Percentiles rank a stretch among this genome's conserved stretches.
phyloP scores from a whole-genome alignment of 2,888 invertebrate species.

The Syrista parreyssii region DNA sequence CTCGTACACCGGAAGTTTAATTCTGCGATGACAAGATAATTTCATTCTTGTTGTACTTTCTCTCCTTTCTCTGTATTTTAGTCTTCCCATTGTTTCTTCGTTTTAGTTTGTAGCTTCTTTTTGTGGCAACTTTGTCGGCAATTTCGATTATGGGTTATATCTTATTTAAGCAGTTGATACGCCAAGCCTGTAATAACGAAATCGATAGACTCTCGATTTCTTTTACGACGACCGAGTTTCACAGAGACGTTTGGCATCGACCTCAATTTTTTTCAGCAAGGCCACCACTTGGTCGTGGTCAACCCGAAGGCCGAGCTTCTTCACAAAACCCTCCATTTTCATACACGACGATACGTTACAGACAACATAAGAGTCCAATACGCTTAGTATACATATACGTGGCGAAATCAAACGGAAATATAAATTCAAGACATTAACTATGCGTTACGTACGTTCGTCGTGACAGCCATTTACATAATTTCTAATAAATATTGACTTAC shows the following conservation, averaged over 20 bases:
- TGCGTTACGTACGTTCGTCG: not conserved
- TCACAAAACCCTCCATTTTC: not conserved
- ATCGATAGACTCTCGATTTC: too few relatives aligned
- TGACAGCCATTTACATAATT: not conserved
- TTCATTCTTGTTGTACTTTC: not conserved
- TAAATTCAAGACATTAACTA: not conserved
- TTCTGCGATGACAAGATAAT: not conserved
- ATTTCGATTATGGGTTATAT: not conserved
- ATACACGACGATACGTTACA: not conserved
- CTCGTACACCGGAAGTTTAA: not conserved
- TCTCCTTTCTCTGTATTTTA: not conserved
- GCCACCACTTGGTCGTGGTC: not conserved
- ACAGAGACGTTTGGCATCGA: not conserved
- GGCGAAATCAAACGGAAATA: not conserved
- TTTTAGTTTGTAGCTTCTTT: not conserved
- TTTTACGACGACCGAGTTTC: not conserved
- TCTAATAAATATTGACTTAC: not conserved
- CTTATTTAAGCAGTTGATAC: not conserved
- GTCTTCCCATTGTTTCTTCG: not conserved
- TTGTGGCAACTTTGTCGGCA: not conserved
- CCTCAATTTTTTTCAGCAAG: not conserved
- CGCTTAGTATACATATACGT: not conserved
- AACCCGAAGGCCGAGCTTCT: not conserved
- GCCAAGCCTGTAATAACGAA: too few relatives aligned
- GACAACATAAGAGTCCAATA: not conserved